Percentiles rank a stretch among this genome's conserved stretches.
These are phyloP conservation scores for Drosophila elegans DNA, from an alignment of 1,140 invertebrate species.

Conservation along the genomic window DNA sequence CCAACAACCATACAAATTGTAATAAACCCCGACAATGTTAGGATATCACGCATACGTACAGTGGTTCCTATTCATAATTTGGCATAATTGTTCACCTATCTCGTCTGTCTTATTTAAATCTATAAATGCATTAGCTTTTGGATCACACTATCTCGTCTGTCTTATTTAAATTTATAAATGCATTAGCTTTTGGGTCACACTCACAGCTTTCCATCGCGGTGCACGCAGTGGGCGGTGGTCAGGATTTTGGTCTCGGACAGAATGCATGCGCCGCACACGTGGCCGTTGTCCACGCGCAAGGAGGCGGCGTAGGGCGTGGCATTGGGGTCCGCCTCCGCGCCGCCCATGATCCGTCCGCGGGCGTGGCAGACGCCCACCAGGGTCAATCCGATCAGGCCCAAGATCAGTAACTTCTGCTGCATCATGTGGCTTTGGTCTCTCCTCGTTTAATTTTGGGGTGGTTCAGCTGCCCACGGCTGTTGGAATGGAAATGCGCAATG, in stretches of 20 bases:
- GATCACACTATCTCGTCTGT: neutral
- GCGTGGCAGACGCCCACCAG: neutral
- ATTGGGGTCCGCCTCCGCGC: slow-evolving; percentile 49
- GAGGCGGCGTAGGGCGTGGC: slow-evolving; percentile 63
- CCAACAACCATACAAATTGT: no score
- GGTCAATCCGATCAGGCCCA: slow-evolving; percentile 6
- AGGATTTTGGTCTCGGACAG: slow-evolving; percentile 43
- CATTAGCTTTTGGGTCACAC: slow-evolving; percentile 3
- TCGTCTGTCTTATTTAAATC: no score
- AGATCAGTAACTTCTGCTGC: slow-evolving; percentile 3
- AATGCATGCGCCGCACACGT: slow-evolving; percentile 70
- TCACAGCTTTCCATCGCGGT: slow-evolving; percentile 59
- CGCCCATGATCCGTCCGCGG: slow-evolving; percentile 63
- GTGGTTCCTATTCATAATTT: neutral
- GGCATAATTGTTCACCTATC: no score
- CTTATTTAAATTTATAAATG: no score
- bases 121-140: no score
- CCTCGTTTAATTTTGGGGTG: neutral
- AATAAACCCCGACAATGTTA: no score
- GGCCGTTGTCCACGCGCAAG: slow-evolving; percentile 68
- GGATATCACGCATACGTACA: neutral
- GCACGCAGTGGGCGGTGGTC: slow-evolving; percentile 72
- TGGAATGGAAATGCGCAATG: slow-evolving; percentile 32
- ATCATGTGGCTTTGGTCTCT: neutral
- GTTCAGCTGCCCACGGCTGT: slow-evolving; percentile 5